Base-by-base conservation (phyloP, 1,140 invertebrate genomes). In the Lethrus apterus region DNA sequence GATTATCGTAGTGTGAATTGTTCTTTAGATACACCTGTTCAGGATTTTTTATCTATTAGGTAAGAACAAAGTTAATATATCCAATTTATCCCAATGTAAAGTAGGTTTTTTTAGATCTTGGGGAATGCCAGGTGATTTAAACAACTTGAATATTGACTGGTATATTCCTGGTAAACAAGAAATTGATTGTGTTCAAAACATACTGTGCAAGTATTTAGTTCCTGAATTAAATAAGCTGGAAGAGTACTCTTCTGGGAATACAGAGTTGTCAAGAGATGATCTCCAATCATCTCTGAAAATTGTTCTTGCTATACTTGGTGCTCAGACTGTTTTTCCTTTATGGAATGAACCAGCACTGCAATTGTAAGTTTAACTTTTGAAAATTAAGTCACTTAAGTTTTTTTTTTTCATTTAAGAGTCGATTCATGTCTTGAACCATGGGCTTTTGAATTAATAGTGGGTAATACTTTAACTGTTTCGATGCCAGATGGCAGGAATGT, bases 81-180 rank as follows among this genome's bases (percentile, higher is more conserved):
- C 19, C 19, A 15, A 18, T 9, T 34, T 14, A 14, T 34, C 0
- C 7, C 2, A n/a, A n/a, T 2, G 1, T n/a, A 29, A 29, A 18
- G 13, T 14, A 34, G 31, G 8, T 52, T 50, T 56, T 44, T 54
- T 26, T 43, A 81, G 81, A 7, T 80, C 92, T 50, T 96, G 92
- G 93, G 91, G 86, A 0, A 72, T 77, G 46, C 69, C 80, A 1
- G 75, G 78, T 8, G 67, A 86, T 54, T 58, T 85, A 3, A 67
- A 83, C 18, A 71, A 80, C 2, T 64, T 87, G 8, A 71, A 80
- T 4, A 69, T 91, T 2, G 68, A 83, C 29, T 94, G 86, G 86
- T 86, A 89, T 60, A 66, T 81, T 11, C 89, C 91, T 0, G 73
- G 68, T 14, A 64, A 75, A 14, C 75, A 80, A 43, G 89, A 93